Percentiles rank a stretch among this genome's conserved stretches.
Evolutionary conservation across 2,113 vertebrate species (phyloP).

Genomic region (Petromus typicus): DNA sequence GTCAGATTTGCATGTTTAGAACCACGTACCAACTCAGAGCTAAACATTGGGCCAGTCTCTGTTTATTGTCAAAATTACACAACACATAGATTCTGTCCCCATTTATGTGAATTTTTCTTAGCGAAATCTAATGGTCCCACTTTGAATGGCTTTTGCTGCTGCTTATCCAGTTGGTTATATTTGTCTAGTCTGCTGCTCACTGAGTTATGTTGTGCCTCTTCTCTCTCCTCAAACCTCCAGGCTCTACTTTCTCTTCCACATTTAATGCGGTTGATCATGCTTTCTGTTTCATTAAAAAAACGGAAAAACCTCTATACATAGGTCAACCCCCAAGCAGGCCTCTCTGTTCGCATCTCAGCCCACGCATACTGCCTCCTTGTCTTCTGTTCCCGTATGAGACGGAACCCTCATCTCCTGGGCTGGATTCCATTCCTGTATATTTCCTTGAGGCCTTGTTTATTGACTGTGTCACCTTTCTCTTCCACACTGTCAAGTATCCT

Average conservation of each 20-base stretch:
- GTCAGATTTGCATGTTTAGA: neutral
- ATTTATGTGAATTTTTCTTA: neutral
- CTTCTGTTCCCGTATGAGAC: too few relatives aligned
- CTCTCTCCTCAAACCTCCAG: neutral
- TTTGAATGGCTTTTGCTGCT: neutral
- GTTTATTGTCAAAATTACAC: neutral
- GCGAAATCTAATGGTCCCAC: too few relatives aligned
- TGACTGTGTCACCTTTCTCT: neutral
- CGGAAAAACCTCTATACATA: neutral
- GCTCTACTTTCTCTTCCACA: neutral
- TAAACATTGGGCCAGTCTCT: neutral
- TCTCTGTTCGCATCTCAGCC: neutral
- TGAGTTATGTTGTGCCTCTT: too few relatives aligned
- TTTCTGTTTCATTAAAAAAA: neutral
- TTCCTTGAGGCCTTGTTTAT: neutral
- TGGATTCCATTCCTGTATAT: neutral
- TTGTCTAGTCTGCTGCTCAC: neutral
- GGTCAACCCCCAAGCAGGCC: accelerated
- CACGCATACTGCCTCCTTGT: accelerated
- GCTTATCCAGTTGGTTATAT: neutral
- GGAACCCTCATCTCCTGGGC: neutral
- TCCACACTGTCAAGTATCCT: neutral
- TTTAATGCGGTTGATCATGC: neutral
- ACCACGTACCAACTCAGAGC: neutral
- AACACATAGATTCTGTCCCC: neutral